Evolutionary conservation across 2,113 vertebrate genomes (phyloP).

Genomic region (Tragelaphus imberbis): DNA sequence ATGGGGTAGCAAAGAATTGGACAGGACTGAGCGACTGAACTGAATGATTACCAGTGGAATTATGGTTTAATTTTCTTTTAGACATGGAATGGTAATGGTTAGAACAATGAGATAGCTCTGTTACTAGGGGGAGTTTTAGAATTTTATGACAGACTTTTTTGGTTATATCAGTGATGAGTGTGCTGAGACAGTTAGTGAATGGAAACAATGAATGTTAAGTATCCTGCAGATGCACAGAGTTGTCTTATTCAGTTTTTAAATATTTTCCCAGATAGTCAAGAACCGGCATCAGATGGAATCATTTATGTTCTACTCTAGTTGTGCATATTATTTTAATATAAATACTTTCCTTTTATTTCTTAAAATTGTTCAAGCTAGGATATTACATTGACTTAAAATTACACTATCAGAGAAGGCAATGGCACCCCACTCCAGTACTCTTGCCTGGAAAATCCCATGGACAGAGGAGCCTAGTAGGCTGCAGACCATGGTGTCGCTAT

Average conservation of each 20-base stretch:
- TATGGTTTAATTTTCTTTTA: background rate
- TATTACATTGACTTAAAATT: background rate
- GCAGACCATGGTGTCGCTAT: too few relatives aligned
- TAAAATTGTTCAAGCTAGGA: background rate
- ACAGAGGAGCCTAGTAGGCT: too few relatives aligned
- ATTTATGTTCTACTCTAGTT: background rate
- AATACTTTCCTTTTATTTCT: background rate
- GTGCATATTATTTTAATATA: background rate
- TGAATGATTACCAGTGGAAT: background rate
- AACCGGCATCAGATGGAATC: background rate
- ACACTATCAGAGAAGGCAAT: too few relatives aligned
- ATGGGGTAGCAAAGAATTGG: fast-evolving
- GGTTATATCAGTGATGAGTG: background rate
- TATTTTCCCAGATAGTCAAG: background rate
- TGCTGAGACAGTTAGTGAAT: background rate
- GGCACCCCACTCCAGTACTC: too few relatives aligned
- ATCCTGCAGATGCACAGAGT: background rate
- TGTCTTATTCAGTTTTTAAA: background rate
- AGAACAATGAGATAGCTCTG: background rate
- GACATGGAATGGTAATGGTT: background rate
- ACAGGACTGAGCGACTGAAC: too few relatives aligned
- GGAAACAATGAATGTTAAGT: background rate
- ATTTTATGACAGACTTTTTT: background rate
- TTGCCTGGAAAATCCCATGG: too few relatives aligned
- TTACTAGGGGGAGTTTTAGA: background rate